A percentile compares a stretch with the other conserved stretches of the same genome.
phyloP scores from a whole-genome alignment of 30 jellyfish, hydroid and myxozoan genomes.

The Aurelia sp. region DNA sequence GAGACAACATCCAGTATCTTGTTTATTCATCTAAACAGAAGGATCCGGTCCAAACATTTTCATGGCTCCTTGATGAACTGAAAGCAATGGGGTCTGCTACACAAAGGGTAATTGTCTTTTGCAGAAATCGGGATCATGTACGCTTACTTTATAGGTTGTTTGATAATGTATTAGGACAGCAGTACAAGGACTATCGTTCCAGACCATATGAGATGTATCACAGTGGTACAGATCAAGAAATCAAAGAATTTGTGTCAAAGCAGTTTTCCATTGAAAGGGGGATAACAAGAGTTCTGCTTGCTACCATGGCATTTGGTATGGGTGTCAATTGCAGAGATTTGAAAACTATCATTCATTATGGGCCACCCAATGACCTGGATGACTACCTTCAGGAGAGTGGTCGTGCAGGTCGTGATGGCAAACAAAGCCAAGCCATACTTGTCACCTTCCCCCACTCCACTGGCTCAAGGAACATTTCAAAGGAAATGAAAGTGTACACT shows the following conservation, averaged over 20 bases:
- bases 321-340: slow-evolving; percentile 23
- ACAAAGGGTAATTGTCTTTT: not conserved
- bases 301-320: slow-evolving; percentile 30
- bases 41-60: not conserved
- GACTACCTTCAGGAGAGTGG: slow-evolving; percentile 15
- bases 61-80: not conserved
- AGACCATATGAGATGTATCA: slow-evolving; percentile 26
- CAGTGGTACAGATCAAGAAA: slow-evolving; percentile 13
- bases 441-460: slow-evolving; percentile 9
- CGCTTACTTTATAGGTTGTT: not conserved
- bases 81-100: not conserved
- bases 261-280: not conserved
- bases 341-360: not conserved
- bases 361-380: not conserved
- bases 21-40: not conserved
- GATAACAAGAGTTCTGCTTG: not conserved
- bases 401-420: slow-evolving; percentile 15
- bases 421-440: slow-evolving; percentile 10
- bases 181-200: not conserved
- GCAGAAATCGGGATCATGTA: not conserved
- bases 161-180: not conserved
- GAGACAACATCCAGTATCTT: slow-evolving; percentile 3
- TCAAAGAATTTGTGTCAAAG: not conserved
- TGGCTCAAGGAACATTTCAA: not conserved
- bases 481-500: slow-evolving; percentile 5